Base-by-base conservation (phyloP, 1,140 invertebrate genomes). In the Goniozus legneri region DNA sequence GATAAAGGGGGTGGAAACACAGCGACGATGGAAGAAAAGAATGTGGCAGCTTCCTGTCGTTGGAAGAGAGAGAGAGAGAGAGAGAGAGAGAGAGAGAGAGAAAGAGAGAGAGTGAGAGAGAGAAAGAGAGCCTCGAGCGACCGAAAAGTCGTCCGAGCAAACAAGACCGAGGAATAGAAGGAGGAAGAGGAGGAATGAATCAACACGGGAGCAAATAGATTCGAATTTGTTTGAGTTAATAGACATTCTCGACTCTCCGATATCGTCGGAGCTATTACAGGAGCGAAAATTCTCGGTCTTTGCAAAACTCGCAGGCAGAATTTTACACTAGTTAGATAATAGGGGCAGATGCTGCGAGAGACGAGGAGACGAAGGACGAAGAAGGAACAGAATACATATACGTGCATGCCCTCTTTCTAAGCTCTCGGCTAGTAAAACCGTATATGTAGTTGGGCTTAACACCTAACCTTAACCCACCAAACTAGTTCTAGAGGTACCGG, bases 381-480 rank as follows among this genome's bases (percentile, higher is more conserved):
- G n/a, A n/a, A n/a, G n/a, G n/a, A n/a, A n/a, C n/a, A n/a, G n/a
- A n/a, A n/a, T n/a, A n/a, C n/a, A n/a, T n/a, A n/a, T n/a, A n/a
- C n/a, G n/a, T n/a, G n/a, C n/a, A n/a, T n/a, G n/a, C n/a, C n/a
- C n/a, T n/a, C n/a, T n/a, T 42, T 42, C 49, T 44, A 58, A 55
- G 36, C 39, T n/a, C 35, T 47, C 34, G 40, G 37, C 43, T 52
- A 52, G 50, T 24, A 38, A 4, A 13, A 4, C 32, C 13, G 13
- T 6, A 13, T 13, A 13, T 36, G 51, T 49, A 50, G 56, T 47
- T 65, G 60, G 47, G 53, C 39, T 54, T 63, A 66, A 65, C 58
- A 67, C 56, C 55, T 58, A 58, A 58, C 56, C 56, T n/a, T 62
- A 65, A 71, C 68, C 62, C 58, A 69, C 67, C 68, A 71, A 75